Evolutionary conservation across 2,888 invertebrate species (phyloP).

Genomic region (Sylvicola cinctus): DNA sequence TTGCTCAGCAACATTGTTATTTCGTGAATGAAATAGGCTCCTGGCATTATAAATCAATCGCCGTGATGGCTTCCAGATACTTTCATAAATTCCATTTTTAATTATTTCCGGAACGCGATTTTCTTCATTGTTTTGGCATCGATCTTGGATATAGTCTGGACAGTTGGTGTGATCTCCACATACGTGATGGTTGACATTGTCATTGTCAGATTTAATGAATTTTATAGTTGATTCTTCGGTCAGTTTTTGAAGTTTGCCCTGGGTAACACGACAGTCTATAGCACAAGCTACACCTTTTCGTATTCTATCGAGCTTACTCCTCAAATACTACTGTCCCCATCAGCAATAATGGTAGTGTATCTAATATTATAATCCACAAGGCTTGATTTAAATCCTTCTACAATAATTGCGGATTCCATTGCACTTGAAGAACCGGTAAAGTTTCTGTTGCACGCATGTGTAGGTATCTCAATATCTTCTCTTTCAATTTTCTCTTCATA

Average conservation of each 20-base stretch:
- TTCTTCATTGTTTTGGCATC: not conserved
- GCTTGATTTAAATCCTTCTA: constrained; percentile 1
- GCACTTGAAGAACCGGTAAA: not conserved
- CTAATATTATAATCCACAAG: not conserved
- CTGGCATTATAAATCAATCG: not conserved
- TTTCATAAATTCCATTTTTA: not conserved
- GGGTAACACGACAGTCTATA: not conserved
- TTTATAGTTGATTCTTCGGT: not conserved
- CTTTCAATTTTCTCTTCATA: no score
- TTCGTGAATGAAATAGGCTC: not conserved
- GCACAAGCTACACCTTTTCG: not conserved
- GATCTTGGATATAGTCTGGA: not conserved
- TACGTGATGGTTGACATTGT: not conserved
- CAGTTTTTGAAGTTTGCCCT: no score
- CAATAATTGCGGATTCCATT: not conserved
- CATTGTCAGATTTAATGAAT: not conserved
- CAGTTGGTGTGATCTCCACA: not conserved
- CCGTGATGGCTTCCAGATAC: not conserved
- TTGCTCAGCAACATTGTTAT: not conserved
- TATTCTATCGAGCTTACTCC: not conserved
- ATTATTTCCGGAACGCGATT: not conserved
- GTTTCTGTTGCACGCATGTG: not conserved
- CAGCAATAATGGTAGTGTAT: not conserved
- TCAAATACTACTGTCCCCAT: not conserved
- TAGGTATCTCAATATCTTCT: not conserved